A percentile compares a stretch with the other conserved stretches of the same genome.
Conservation (phyloP, 2,797 vertebrate genomes). For the Hippopotamyrus pictus region DNA sequence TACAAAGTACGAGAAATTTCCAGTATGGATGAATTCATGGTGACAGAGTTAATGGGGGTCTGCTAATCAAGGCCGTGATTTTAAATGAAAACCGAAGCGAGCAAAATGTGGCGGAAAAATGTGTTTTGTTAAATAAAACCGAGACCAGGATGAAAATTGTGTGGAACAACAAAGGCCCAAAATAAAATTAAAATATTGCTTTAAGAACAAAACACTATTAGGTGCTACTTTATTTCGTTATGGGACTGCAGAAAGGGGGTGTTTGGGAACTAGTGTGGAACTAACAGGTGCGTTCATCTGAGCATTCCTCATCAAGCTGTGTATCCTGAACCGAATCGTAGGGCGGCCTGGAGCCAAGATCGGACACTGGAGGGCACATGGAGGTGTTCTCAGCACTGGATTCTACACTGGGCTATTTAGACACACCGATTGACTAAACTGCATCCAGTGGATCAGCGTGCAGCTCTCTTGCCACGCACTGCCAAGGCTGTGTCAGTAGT, state of each 20-base stretch:
- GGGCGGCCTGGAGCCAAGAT: background rate
- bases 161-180: background rate
- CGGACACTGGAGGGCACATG: background rate
- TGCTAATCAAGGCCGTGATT: background rate
- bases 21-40: background rate
- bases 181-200: background rate
- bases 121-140: background rate
- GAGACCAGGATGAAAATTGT: background rate
- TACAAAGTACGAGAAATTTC: background rate
- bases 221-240: background rate
- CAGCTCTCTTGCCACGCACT: background rate
- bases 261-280: background rate
- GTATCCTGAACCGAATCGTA: background rate
- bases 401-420: background rate
- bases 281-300: background rate
- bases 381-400: background rate
- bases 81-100: background rate
- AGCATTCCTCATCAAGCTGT: background rate
- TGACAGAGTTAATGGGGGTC: background rate
- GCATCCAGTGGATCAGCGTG: background rate
- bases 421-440: background rate
- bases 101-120: background rate
- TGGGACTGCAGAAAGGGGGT: background rate
- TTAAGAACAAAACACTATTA: background rate
- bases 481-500: background rate